phyloP scores from a whole-genome alignment of 2,797 vertebrate species.

The Ceryle rudis region DNA sequence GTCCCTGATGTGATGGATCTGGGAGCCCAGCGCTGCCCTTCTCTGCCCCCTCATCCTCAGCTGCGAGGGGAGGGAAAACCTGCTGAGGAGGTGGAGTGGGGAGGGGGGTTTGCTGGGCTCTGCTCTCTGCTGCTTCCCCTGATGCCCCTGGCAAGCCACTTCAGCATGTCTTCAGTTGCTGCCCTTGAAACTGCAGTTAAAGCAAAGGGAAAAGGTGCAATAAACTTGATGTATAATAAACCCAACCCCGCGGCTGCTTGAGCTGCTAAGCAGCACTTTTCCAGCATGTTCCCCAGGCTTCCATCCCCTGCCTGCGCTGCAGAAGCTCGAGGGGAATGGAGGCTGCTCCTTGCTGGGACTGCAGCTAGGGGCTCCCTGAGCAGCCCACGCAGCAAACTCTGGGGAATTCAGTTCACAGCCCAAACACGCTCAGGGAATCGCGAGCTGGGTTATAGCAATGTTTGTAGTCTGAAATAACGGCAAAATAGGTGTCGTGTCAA shows the following conservation, averaged over 20 bases:
- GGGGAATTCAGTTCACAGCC: neutral
- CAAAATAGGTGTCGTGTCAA: neutral
- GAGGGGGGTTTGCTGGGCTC: too few species aligned
- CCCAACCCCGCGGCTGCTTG: accelerated
- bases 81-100: accelerated
- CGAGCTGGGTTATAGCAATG: accelerated
- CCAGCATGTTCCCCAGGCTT: neutral
- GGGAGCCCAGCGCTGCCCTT: neutral
- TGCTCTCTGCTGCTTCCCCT: neutral
- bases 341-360: neutral
- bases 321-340: neutral
- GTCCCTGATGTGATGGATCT: neutral
- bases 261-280: neutral
- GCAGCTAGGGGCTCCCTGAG: neutral
- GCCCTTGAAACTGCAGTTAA: neutral
- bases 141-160: accelerated
- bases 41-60: neutral
- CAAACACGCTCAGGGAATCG: accelerated
- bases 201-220: neutral
- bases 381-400: accelerated
- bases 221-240: neutral
- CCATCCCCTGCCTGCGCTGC: neutral
- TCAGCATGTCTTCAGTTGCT: neutral
- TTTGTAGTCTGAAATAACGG: neutral
- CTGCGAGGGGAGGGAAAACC: too few species aligned